Conservation (phyloP, 2,113 vertebrate species). For the Isichthys henryi region DNA sequence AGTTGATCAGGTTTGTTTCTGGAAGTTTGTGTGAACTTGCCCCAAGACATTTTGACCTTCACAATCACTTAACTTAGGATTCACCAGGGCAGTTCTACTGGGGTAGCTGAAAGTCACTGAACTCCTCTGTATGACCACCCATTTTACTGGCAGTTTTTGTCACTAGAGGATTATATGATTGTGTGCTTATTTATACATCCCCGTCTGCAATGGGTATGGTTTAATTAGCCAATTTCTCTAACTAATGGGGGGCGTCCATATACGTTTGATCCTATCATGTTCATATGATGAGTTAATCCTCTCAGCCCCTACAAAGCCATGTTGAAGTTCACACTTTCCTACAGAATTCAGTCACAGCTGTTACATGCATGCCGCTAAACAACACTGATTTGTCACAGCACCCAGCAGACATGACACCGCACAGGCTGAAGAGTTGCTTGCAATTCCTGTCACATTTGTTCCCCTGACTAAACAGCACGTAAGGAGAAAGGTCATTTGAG, state of each 20-base stretch:
- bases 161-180: background rate
- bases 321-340: background rate
- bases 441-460: constrained; percentile 4
- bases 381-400: background rate
- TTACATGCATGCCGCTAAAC: background rate
- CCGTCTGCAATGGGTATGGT: background rate
- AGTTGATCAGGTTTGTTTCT: background rate
- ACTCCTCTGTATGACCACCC: background rate
- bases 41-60: background rate
- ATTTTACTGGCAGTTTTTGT: background rate
- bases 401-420: background rate
- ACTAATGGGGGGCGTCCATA: background rate
- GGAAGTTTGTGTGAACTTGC: background rate
- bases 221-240: background rate
- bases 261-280: background rate
- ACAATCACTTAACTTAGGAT: background rate
- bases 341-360: background rate
- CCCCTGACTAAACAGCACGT: background rate
- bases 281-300: background rate
- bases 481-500: background rate
- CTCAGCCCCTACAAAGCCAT: background rate
- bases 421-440: background rate
- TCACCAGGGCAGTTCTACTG: background rate
- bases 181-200: background rate
- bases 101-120: background rate